Evolutionary conservation across 2,888 invertebrate genomes (phyloP), one percentile per base, ranked within the genome.

Genomic region (Pheosia gnoma): DNA sequence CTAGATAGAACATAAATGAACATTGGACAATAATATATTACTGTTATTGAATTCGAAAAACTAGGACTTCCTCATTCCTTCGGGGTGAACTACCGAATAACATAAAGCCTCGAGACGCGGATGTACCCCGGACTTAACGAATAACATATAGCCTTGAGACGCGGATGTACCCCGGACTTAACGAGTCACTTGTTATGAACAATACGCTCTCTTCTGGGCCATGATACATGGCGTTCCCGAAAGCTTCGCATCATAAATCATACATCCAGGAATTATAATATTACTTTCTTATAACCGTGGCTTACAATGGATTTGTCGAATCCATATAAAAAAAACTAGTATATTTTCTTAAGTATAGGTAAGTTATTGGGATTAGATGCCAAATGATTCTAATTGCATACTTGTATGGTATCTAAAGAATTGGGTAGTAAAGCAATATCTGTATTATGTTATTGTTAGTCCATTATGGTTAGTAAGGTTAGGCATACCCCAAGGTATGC

Each of bases 181-280:
- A 70, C 66, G 66, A 68, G 67, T 64, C 69, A 70, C 71, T 72
- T 71, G 72, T 61, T 77, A 72, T 67, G 72, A 70, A 71, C 67
- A 68, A 66, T 67, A 71, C 65, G 68, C 67, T 68, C 67, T 61
- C 65, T 70, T 70, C 70, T 58, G 51, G 51, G 53, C 37, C 61
- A 61, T 74, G 74, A 76, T 74, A 66, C 72, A 76, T 74, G 63
- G 65, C 61, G 61, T 62, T 63, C 47, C 45, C 38, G 36, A 51
- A 55, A 49, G 6, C 41, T 9, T 25, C 6, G 5, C 5, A 8
- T 60, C 66, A 77, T 77, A 75, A 77, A 77, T 77, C 76, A 77
- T 72, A 57, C 45, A 61, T 53, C 63, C 59, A 73, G 59, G 57
- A 60, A 70, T 73, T n/a, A 11, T 47, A n/a, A n/a, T 8, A 41